Conservation (phyloP, 2,113 vertebrate species). For the Cinclus cinclus region DNA sequence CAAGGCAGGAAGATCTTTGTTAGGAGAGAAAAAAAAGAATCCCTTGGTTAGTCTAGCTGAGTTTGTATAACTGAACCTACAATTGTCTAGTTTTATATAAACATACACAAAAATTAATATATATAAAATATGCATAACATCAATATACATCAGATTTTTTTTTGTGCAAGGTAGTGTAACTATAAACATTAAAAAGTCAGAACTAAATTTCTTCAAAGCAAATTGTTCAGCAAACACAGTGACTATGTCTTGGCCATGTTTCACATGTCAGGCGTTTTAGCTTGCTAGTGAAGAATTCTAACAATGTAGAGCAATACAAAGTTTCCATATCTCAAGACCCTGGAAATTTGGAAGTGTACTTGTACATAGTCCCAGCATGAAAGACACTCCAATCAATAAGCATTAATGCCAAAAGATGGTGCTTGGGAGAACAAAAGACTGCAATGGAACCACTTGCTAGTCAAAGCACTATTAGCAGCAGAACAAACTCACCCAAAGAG, state of each 20-base stretch:
- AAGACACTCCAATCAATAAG: background rate
- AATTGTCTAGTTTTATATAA: background rate
- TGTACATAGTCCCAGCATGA: background rate
- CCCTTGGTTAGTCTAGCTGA: background rate
- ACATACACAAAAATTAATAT: background rate
- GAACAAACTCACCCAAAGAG: background rate
- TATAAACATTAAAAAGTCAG: background rate
- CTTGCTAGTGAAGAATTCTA: conserved; percentile 1
- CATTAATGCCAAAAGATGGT: background rate
- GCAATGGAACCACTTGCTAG: rapidly evolving
- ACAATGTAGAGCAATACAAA: background rate
- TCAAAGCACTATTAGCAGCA: background rate
- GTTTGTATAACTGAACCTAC: background rate
- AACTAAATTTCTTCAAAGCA: background rate
- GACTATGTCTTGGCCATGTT: background rate
- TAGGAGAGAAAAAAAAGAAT: background rate
- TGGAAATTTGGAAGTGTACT: background rate
- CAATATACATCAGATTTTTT: background rate
- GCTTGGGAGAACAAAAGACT: background rate
- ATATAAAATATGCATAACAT: background rate
- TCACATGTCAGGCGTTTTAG: background rate
- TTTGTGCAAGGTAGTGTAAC: background rate
- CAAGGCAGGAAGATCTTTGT: background rate
- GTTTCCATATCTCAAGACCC: background rate
- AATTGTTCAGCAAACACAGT: background rate